A percentile compares a stretch with the other conserved stretches of the same genome.
Conservation (phyloP, 2,797 vertebrate genomes). For the Sebastiscus tertius region DNA sequence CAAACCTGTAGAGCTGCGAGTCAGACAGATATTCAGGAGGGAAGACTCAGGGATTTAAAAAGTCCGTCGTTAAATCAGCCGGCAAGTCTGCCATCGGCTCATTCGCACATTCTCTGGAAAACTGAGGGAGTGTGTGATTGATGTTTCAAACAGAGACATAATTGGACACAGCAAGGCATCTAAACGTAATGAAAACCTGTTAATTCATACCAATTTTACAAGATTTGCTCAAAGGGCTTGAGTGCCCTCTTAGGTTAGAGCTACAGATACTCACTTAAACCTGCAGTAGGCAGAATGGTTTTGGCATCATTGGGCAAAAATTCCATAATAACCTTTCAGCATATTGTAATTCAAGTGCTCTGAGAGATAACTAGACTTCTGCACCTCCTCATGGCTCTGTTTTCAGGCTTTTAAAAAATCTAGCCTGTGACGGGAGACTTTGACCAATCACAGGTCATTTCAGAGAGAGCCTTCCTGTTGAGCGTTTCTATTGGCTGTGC, state of each 20-base stretch:
- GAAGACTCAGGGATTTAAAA: conserved; percentile 2
- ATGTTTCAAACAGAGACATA: conserved; percentile 16
- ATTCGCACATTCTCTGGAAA: conserved; percentile 13
- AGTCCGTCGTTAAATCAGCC: not conserved
- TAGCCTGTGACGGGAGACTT: too few relatives aligned
- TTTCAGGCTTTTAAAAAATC: too few relatives aligned
- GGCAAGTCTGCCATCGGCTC: not conserved
- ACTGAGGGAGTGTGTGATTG: not conserved
- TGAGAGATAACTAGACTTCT: too few relatives aligned
- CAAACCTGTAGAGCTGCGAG: conserved; percentile 33
- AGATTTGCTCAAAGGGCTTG: not conserved
- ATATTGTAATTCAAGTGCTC: too few relatives aligned
- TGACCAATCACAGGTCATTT: too few relatives aligned
- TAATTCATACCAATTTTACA: conserved; percentile 16
- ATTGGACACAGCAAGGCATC: conserved; percentile 4
- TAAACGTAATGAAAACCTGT: conserved; percentile 5
- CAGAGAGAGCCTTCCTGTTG: too few relatives aligned
- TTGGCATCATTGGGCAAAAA: too few relatives aligned
- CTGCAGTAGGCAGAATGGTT: too few relatives aligned
- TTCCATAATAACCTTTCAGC: too few relatives aligned
- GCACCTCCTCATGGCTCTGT: too few relatives aligned
- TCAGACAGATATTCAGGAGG: conserved; percentile 4
- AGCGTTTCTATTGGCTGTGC: too few relatives aligned
- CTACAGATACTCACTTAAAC: not conserved
- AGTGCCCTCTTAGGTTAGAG: not conserved